These are phyloP conservation scores for Acholoe squamosa DNA, from an alignment of 2,888 invertebrate species.

Conservation along the genomic window DNA sequence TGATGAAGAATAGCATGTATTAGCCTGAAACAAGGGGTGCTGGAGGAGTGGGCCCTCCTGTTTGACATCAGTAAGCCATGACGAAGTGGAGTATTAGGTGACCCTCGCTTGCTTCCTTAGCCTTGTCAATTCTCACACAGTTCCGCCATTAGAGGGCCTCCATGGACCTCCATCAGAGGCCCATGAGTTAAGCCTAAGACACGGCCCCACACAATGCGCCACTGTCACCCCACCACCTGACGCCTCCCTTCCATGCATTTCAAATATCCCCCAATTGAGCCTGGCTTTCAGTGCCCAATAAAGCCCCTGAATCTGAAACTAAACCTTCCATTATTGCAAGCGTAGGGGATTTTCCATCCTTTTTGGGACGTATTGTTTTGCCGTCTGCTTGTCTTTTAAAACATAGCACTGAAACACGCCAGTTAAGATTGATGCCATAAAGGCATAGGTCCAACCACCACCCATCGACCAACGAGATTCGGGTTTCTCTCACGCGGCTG, in stretches of 20 bases:
- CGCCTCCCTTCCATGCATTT: slow-evolving; percentile 13
- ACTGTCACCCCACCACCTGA: not conserved
- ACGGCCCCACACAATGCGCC: not conserved
- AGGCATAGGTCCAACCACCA: not conserved
- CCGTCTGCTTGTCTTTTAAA: not conserved
- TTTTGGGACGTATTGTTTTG: not conserved
- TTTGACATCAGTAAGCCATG: not conserved
- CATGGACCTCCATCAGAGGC: not conserved
- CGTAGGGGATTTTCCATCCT: not conserved
- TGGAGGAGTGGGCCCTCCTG: not conserved
- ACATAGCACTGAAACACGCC: not conserved
- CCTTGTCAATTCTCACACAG: slow-evolving; percentile 23
- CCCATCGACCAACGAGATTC: slow-evolving; percentile 6
- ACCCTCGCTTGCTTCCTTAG: slow-evolving; percentile 3
- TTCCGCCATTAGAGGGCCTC: not conserved
- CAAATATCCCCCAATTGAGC: slow-evolving; percentile 30
- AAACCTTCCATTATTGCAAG: not conserved
- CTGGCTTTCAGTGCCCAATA: not conserved
- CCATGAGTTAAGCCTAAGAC: not conserved
- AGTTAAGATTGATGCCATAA: not conserved
- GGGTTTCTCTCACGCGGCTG: slow-evolving; percentile 42
- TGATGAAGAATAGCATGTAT: not conserved
- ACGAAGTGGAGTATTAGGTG: slow-evolving; percentile 33
- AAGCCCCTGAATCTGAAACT: not conserved
- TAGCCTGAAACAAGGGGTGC: not conserved